Base-by-base conservation (phyloP, 2,888 invertebrate genomes). In the Acleris literana region DNA sequence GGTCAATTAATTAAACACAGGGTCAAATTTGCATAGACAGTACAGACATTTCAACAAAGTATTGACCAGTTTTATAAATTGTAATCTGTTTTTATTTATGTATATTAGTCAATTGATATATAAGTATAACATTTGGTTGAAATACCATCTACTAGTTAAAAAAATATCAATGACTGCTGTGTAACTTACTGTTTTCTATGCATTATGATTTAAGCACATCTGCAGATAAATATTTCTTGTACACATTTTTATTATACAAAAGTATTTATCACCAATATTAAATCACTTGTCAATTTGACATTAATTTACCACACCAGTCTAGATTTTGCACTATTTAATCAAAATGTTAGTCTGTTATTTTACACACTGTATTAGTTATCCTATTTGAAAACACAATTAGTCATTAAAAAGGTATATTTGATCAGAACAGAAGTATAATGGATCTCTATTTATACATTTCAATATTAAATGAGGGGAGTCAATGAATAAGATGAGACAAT, bases 101-200 rank as follows among this genome's bases (percentile, higher is more conserved):
- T 54, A 56, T 17, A 16, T 29, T 44, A 22, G 39, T 54, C 39
- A 55, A 17, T 56, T 56, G 44, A 44, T 20, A 25, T 56, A 56
- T 22, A 25, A 25, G 6, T 25, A 25, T 29, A 29, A 9, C 9
- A 29, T 33, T 33, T 33, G 33, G 3, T 9, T 33, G 9, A 33
- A 33, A 33, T 39, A 33, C 39, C 1, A 57, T 25, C 16, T n/a
- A 22, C n/a, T 52, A 20, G 17, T 16, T 39, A 17, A n/a, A 20
- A 33, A 58, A 58, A 5, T 22, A 46, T n/a, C 20, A 44, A 46
- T 49, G 11, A 22, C 18, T 18, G 18, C 17, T 59, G 2, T 52
- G 22, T 49, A 82, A 91, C 91, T 91, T 74, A 91, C 91, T 78
- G 86, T 85, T 88, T 91, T 73, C 87, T 90, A 85, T 91, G 84